Percentiles rank a stretch among this genome's conserved stretches.
These are phyloP conservation scores for Rhorus exstirpatorius DNA, from an alignment of 2,888 invertebrate species.

Conservation along the genomic window DNA sequence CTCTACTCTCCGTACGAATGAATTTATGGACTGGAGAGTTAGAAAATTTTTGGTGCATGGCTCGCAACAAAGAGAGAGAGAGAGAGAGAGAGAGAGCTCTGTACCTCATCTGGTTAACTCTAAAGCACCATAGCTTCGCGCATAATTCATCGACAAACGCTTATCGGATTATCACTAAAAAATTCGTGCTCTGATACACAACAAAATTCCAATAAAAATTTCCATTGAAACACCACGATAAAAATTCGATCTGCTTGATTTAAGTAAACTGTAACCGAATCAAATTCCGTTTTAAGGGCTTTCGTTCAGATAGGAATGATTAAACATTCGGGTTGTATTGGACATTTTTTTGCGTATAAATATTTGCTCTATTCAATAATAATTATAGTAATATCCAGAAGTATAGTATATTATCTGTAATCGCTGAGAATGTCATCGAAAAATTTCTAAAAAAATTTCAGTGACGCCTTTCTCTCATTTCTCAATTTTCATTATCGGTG, in stretches of 20 bases:
- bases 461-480: too few relatives aligned
- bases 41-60: constrained; percentile 55
- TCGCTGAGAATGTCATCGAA: too few relatives aligned
- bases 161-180: constrained; percentile 30
- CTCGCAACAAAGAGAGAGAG: background rate
- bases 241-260: constrained; percentile 5
- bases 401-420: too few relatives aligned
- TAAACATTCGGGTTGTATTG: too few relatives aligned
- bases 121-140: constrained; percentile 35
- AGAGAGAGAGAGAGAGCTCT: constrained; percentile 22
- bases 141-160: constrained; percentile 52
- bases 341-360: too few relatives aligned
- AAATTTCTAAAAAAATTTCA: too few relatives aligned
- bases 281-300: background rate
- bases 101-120: constrained; percentile 38
- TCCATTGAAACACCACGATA: background rate
- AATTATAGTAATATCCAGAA: too few relatives aligned
- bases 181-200: constrained; percentile 29
- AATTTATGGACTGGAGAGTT: constrained; percentile 65
- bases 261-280: background rate
- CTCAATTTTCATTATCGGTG: too few relatives aligned
- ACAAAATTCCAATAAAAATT: constrained; percentile 15
- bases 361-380: too few relatives aligned
- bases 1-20: constrained; percentile 53
- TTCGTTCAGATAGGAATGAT: too few relatives aligned